phyloP scores from a whole-genome alignment of 2,797 vertebrate species.

The Aeoliscus strigatus region DNA sequence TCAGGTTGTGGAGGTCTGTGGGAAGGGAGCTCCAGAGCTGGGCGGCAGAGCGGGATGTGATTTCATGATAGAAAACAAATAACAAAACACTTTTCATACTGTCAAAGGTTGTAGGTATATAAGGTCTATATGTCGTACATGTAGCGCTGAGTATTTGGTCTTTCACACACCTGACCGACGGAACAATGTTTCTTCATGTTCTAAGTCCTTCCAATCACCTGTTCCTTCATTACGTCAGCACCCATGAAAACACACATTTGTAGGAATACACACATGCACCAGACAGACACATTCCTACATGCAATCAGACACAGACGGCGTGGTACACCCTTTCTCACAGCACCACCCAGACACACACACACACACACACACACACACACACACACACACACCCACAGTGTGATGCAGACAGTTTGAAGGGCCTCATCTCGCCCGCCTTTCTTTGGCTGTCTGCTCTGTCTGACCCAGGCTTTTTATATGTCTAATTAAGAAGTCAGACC shows the following conservation, averaged over 20 bases:
- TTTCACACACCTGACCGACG: too few species aligned
- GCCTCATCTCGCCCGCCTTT: constrained; percentile 72
- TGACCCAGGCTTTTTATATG: constrained; percentile 67
- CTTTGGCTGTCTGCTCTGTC: constrained; percentile 70
- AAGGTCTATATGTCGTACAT: too few species aligned
- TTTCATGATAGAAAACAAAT: too few species aligned
- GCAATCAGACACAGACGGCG: constrained; percentile 59
- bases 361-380: constrained; percentile 29
- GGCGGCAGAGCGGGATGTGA: too few species aligned
- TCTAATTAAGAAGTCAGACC: constrained; percentile 77
- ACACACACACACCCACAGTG: constrained; percentile 48
- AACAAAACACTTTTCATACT: too few species aligned
- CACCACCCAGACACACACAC: constrained; percentile 37
- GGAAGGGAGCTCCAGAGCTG: too few species aligned
- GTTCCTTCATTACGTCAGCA: constrained; percentile 4
- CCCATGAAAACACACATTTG: constrained; percentile 11
- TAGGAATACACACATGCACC: too few species aligned
- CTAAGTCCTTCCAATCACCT: too few species aligned
- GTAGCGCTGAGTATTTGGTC: too few species aligned
- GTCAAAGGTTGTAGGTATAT: too few species aligned
- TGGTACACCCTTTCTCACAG: constrained; percentile 56
- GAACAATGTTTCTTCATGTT: too few species aligned
- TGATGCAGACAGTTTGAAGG: constrained; percentile 71
- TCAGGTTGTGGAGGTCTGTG: too few species aligned
- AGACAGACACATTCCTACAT: constrained; percentile 48